phyloP scores from a whole-genome alignment of 1,140 invertebrate genomes.

The Euura saliciscinereae region DNA sequence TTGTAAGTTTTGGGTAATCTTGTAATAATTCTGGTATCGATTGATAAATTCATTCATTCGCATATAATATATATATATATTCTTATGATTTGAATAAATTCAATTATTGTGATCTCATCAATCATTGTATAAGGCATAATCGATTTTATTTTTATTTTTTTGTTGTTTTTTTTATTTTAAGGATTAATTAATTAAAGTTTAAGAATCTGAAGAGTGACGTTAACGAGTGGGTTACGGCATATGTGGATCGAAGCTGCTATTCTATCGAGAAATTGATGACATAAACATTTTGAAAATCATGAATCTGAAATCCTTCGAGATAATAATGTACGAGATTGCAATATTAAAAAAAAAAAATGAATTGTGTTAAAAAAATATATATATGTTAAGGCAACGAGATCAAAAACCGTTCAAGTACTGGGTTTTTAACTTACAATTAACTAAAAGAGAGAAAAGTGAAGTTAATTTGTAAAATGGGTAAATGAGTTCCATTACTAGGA shows the following conservation, averaged over 20 bases:
- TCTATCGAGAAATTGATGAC: no score
- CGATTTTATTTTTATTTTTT: not conserved
- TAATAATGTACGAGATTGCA: not conserved
- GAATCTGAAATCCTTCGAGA: not conserved
- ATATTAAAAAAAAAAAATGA: not conserved
- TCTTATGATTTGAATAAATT: not conserved
- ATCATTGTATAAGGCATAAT: not conserved
- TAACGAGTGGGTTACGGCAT: no score
- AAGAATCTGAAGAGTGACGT: not conserved
- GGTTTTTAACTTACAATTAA: not conserved
- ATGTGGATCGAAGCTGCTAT: no score
- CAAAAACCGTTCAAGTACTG: not conserved
- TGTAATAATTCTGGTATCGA: not conserved
- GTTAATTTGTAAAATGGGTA: not conserved
- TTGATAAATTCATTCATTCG: not conserved
- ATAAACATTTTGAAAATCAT: not conserved
- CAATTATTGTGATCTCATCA: slow-evolving; percentile 1
- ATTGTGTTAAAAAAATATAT: not conserved
- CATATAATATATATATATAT: no score
- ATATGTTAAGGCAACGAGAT: not conserved
- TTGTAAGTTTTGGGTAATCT: not conserved
- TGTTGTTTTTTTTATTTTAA: not conserved
- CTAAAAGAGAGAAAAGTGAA: no score
- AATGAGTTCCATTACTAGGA: not conserved
- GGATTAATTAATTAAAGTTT: not conserved